A percentile compares a stretch with the other conserved stretches of the same genome.
Evolutionary conservation across 2,888 invertebrate genomes (phyloP).

Genomic region (Eledona agricola): DNA sequence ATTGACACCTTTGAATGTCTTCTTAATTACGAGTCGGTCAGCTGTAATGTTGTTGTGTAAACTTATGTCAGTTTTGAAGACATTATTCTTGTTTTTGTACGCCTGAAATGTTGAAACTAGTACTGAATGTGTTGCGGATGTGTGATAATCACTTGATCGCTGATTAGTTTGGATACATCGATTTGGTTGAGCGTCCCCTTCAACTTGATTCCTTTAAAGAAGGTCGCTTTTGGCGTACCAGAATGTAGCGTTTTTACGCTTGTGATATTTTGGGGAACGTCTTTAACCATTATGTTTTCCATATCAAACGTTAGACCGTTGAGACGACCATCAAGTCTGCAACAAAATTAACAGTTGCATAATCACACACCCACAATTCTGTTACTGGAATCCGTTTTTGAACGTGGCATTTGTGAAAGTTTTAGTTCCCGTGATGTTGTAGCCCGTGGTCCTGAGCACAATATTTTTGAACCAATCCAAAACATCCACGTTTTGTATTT

Average conservation of each 20-base stretch:
- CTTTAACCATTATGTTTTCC: conserved; percentile 58
- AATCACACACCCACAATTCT: too few species aligned
- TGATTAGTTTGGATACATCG: conserved; percentile 49
- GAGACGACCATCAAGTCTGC: conserved; percentile 55
- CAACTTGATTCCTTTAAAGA: conserved; percentile 53
- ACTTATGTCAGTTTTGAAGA: conserved; percentile 49
- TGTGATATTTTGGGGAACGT: conserved; percentile 58
- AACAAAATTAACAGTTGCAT: too few species aligned
- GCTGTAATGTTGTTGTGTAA: conserved; percentile 52
- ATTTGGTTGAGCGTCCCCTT: conserved; percentile 54
- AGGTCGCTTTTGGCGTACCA: conserved; percentile 32
- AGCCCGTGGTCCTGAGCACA: conserved; percentile 58
- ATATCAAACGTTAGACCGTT: conserved; percentile 54
- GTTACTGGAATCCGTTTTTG: conserved; percentile 56
- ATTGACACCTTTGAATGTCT: conserved; percentile 54
- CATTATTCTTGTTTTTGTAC: conserved; percentile 47
- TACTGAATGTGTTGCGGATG: neutral
- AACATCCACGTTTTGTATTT: conserved; percentile 63
- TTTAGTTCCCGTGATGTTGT: conserved; percentile 63
- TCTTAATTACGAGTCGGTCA: conserved; percentile 53
- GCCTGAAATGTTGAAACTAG: conserved; percentile 46
- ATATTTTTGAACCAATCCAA: conserved; percentile 62
- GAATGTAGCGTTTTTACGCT: conserved; percentile 57
- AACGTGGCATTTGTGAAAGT: conserved; percentile 61
- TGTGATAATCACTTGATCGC: conserved; percentile 51